Evolutionary conservation across 1,140 invertebrate species (phyloP), one percentile per base, ranked within the genome.

Genomic region (Drosophila triauraria): DNA sequence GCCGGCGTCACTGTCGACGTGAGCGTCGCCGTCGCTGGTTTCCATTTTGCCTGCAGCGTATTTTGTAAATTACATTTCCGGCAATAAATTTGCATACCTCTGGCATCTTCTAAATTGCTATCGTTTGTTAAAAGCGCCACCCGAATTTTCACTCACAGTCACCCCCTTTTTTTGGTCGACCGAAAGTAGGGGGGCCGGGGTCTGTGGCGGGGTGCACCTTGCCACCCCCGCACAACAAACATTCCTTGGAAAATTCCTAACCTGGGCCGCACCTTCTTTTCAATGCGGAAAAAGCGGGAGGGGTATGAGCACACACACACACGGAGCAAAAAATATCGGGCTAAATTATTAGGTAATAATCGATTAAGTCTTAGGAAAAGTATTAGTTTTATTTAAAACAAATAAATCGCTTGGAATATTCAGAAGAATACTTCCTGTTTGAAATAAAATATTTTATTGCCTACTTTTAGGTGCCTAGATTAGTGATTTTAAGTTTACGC

Each of bases 41-140:
- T 65, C 79, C 70, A 76, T 67, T 54, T 77, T 61, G 79, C 91
- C 79, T 78, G 72, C 79, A 91, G 91, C 91, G 85, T 90, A 84
- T 91, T 92, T 92, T 79, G 91, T 92, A 92, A 91, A 92, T 92
- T 92, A 92, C 91, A 92, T 92, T 92, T 92, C 91, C 91, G 91
- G 88, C 91, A 91, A 92, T 92, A 92, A 92, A 92, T 92, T 92
- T 92, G 91, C 91, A 92, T 92, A 92, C 91, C 91, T 92, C 87
- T 92, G 91, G 91, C 91, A 92, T 91, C 86, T 91, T 91, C 86
- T 86, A 91, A 91, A 91, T 91, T 91, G 88, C 88, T 91, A 88
- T 91, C 88, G 88, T 91, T 91, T 91, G 84, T 91, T 87, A 87
- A 82, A 91, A 81, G 80, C 79, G 76, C 82, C 75, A 78, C 64